A percentile compares a stretch with the other conserved stretches of the same genome.
Conservation (phyloP, 53 echinoderm and acorn worm genomes). For the Paelopatides confundens region DNA sequence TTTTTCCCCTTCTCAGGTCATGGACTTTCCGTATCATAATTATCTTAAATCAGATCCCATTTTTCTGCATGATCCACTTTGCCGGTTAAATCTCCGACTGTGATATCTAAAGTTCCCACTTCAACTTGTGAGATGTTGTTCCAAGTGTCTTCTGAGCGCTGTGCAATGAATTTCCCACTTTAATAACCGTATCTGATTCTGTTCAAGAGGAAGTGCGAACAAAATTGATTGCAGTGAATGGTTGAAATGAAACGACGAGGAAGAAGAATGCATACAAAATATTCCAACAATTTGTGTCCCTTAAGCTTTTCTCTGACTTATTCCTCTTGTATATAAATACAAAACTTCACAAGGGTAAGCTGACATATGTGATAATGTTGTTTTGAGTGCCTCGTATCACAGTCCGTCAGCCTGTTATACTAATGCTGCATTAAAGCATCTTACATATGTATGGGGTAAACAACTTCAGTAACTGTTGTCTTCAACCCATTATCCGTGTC, state of each 20-base stretch:
- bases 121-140: not conserved
- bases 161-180: not conserved
- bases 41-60: not conserved
- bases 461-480: no score
- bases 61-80: slow-evolving; percentile 3
- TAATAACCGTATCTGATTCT: not conserved
- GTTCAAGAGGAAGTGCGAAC: not conserved
- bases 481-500: no score
- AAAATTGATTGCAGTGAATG: not conserved
- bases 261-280: not conserved
- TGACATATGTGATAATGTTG: no score
- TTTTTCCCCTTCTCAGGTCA: not conserved
- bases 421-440: no score
- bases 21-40: not conserved
- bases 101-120: not conserved
- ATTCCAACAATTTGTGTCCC: not conserved
- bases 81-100: not conserved
- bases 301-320: no score
- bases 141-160: not conserved
- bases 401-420: no score
- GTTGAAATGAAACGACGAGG: not conserved
- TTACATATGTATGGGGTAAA: no score
- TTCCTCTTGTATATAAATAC: no score
- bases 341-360: no score
- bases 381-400: no score